Evolutionary conservation across 2,888 invertebrate genomes (phyloP), one percentile per base, ranked within the genome.

Genomic region (Meghimatium bilineatum): DNA sequence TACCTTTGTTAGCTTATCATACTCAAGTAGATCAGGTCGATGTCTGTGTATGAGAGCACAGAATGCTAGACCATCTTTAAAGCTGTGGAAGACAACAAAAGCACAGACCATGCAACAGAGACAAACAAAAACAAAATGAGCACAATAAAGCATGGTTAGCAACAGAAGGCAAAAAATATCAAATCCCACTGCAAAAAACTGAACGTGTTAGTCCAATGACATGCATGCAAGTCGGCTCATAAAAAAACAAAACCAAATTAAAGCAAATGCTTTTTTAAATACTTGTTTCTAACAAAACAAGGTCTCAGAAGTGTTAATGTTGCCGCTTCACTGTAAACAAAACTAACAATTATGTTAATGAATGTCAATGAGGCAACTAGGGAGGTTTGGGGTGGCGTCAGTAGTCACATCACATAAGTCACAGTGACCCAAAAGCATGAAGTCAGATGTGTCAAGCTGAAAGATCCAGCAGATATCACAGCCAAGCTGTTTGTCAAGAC

Each of bases 61-160:
- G 96, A 99, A 99, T 66, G 99, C 99, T 94, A 99, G 95, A 95
- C 99, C 99, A 94, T 99, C 99, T 96, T 99, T 99, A 96, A 99
- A 99, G 92, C 98, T 98, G 93, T 85, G 90, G 89, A 88, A 87
- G 85, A 85, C 76, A 86, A 77, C 23, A 91, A 84, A n/a, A 84
- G 76, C 80, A n/a, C 81, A 76, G 14, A 80, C 82, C 84, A 82
- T 82, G 78, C 84, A 86, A 82, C 23, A 84, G 66, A 29, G 63
- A 80, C 5, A 84, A 80, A 75, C 66, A 66, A 44, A 84, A 80
- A 75, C 66, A 66, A 66, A 84, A 60, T 14, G 36, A 80, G 71
- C 36, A 69, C 3, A 71, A 72, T n/a, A 72, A 26, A 29, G 72
- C n/a, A n/a, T 29, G 10, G 14, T n/a, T 49, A 29, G 60, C 26